Base-by-base conservation (phyloP, 2,888 invertebrate species). In the Odontocerum albicorne region DNA sequence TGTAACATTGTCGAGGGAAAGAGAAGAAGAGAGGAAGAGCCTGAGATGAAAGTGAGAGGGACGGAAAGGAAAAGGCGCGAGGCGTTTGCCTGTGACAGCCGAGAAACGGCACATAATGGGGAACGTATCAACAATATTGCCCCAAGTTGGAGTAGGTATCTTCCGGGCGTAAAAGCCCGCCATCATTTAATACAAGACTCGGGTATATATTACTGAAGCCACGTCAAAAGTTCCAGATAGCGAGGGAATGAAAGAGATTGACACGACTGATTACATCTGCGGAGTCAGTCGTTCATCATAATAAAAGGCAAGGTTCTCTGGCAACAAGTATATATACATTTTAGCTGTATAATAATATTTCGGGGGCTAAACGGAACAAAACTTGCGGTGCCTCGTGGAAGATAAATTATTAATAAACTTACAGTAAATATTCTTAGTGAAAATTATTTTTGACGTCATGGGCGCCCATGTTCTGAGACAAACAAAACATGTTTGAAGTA, bases 41-140 rank as follows among this genome's bases (percentile, higher is more conserved):
- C n/a, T n/a, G n/a, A n/a, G n/a, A n/a, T n/a, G n/a, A n/a, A n/a
- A n/a, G n/a, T n/a, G n/a, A n/a, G n/a, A n/a, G n/a, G n/a, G n/a
- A n/a, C n/a, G n/a, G n/a, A n/a, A n/a, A n/a, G n/a, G n/a, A n/a
- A n/a, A n/a, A n/a, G n/a, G n/a, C n/a, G n/a, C n/a, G n/a, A 33
- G 31, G 42, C 40, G 40, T 47, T 33, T 50, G 36, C 21, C 33
- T 35, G 21, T 32, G 16, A 43, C 27, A 8, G 31, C 19, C 35
- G 43, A 15, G 42, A 21, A 39, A 13, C 21, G 36, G 46, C n/a
- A 33, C 40, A 51, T 39, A 51, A 56, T 47, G 38, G 51, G 35
- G 22, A 39, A 54, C 49, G 43, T 54, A 54, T 49, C 54, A 49
- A 46, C 38, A 46, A 54, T 54, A 47, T 54, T 33, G 47, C 35